These are phyloP conservation scores for Ceyx melanurus DNA, from an alignment of 2,113 vertebrate species.

Conservation along the genomic window DNA sequence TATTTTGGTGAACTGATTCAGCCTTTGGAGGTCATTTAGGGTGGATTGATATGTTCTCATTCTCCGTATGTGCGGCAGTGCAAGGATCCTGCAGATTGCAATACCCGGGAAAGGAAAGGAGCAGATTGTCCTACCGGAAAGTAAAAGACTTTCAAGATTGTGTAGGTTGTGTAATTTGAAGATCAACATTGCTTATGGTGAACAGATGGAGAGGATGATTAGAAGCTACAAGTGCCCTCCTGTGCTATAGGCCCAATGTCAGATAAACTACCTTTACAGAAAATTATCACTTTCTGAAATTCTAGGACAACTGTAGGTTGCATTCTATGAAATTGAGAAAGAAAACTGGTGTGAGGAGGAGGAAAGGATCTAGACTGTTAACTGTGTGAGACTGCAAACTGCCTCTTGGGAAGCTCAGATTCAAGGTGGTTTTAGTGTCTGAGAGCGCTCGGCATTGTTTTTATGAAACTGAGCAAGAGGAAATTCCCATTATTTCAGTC, in stretches of 20 bases:
- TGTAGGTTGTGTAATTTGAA: slow-evolving; percentile 69
- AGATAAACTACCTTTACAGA: slow-evolving; percentile 61
- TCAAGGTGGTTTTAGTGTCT: slow-evolving; percentile 51
- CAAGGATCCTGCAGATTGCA: slow-evolving; percentile 41
- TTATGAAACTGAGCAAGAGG: slow-evolving; percentile 17
- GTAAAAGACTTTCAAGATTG: slow-evolving; percentile 60
- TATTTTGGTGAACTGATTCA: slow-evolving; percentile 46
- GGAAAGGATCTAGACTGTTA: slow-evolving; percentile 65
- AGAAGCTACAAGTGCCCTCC: slow-evolving; percentile 60
- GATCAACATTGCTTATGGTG: slow-evolving; percentile 68
- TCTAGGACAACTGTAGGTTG: slow-evolving; percentile 67
- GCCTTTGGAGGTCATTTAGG: slow-evolving; percentile 22
- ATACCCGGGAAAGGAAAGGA: slow-evolving; percentile 47
- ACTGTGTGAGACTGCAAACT: slow-evolving; percentile 62
- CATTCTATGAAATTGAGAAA: slow-evolving; percentile 53
- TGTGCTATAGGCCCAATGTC: slow-evolving; percentile 54
- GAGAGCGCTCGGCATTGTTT: slow-evolving; percentile 12
- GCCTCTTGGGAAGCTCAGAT: slow-evolving; percentile 45
- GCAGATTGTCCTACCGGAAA: slow-evolving; percentile 64
- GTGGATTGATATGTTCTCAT: slow-evolving; percentile 44
- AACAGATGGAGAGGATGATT: slow-evolving; percentile 71
- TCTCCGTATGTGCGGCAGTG: neutral
- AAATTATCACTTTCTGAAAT: slow-evolving; percentile 62
- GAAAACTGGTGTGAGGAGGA: slow-evolving; percentile 59
- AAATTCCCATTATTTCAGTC: slow-evolving; percentile 54